Conservation (phyloP, 1,140 invertebrate genomes). For the Triops cancriformis region DNA sequence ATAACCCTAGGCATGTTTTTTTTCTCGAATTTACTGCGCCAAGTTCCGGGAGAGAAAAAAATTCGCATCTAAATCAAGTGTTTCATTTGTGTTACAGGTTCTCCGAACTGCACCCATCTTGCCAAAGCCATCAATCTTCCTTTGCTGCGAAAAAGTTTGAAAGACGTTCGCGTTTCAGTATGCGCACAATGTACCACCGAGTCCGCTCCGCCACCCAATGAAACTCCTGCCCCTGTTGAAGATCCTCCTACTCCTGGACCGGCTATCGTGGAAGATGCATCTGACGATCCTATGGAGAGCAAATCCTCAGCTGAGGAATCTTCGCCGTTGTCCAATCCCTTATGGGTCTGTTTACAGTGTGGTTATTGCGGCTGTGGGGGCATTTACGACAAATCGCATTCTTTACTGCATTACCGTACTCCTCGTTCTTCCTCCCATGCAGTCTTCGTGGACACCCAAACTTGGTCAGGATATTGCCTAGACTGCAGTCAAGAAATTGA, state of each 20-base stretch:
- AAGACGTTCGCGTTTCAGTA: background rate
- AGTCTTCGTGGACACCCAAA: constrained; percentile 58
- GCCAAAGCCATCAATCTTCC: background rate
- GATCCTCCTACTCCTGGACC: background rate
- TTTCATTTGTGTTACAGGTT: background rate
- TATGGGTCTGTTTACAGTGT: constrained; percentile 56
- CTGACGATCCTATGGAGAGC: background rate
- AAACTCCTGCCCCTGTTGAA: background rate
- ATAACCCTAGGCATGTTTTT: background rate
- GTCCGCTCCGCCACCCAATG: background rate
- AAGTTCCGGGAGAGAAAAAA: background rate
- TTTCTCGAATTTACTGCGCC: background rate
- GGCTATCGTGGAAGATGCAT: background rate
- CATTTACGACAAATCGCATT: constrained; percentile 55
- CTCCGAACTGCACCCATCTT: background rate
- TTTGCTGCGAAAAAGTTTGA: background rate
- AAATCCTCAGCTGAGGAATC: constrained; percentile 18
- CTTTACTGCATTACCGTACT: constrained; percentile 62
- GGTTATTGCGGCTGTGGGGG: constrained; percentile 67
- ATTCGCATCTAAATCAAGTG: background rate
- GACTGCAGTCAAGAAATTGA: constrained; percentile 39
- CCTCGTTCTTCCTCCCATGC: constrained; percentile 66
- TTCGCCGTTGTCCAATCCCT: constrained; percentile 31
- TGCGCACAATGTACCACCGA: background rate
- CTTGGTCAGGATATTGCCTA: constrained; percentile 62